These are phyloP conservation scores for Aphodius sticticus DNA, from an alignment of 2,888 invertebrate species.

Conservation along the genomic window DNA sequence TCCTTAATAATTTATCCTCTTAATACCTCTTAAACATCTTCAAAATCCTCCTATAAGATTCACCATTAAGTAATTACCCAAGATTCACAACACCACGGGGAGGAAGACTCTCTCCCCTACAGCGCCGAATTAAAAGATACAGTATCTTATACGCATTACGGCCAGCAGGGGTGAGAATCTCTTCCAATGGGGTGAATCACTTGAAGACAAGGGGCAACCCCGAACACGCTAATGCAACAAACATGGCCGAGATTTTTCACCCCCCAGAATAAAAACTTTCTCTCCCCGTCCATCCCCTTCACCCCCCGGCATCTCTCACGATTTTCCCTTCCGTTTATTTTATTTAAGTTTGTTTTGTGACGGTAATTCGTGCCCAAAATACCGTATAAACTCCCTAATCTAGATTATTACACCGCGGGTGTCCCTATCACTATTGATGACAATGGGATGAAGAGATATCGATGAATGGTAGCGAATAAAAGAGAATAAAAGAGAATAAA, in stretches of 20 bases:
- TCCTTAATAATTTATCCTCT: too few species aligned
- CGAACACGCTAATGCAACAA: constrained; percentile 13
- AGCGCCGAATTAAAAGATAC: constrained; percentile 14
- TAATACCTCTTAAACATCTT: too few species aligned
- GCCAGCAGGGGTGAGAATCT: constrained; percentile 27
- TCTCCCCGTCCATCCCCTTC: neutral
- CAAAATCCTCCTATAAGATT: too few species aligned
- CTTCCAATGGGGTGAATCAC: constrained; percentile 33
- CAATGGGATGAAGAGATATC: constrained; percentile 50
- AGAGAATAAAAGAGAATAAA: neutral
- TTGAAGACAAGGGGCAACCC: constrained; percentile 11
- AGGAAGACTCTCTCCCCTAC: neutral
- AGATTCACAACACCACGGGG: constrained; percentile 5
- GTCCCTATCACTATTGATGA: constrained; percentile 56
- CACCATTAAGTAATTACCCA: neutral
- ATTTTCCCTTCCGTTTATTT: constrained; percentile 4
- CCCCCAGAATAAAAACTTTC: neutral
- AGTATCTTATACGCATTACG: constrained; percentile 22
- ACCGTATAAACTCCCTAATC: constrained; percentile 37
- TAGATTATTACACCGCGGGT: constrained; percentile 58
- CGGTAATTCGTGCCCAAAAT: constrained; percentile 25
- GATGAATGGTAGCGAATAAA: constrained; percentile 43
- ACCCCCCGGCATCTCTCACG: neutral
- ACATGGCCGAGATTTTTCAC: constrained; percentile 14
- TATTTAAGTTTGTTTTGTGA: constrained; percentile 4